Conservation (phyloP, 2,888 invertebrate species). For the Ophioninae sp. region DNA sequence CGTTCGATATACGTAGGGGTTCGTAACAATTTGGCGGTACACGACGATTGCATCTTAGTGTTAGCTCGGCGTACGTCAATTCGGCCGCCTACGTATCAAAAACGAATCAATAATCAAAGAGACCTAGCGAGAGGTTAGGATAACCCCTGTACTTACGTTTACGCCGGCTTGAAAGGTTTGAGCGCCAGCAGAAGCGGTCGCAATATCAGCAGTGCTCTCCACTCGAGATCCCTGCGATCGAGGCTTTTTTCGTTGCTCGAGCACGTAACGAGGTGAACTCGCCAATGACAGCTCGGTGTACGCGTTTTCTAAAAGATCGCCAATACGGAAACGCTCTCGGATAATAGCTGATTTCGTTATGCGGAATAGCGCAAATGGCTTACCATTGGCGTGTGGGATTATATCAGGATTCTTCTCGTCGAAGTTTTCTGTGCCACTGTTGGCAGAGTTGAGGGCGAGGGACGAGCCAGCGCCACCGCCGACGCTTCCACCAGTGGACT, state of each 20-base stretch:
- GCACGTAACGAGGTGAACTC: conserved; percentile 75
- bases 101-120: background rate
- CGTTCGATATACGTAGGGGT: conserved; percentile 74
- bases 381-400: conserved; percentile 79
- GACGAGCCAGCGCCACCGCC: background rate
- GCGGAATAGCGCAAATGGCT: background rate
- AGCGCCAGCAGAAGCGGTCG: conserved; percentile 65
- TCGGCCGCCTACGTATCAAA: conserved; percentile 57
- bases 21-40: conserved; percentile 79
- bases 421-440: conserved; percentile 66
- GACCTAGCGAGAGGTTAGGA: background rate
- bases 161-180: conserved; percentile 70
- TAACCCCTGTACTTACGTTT: conserved; percentile 64
- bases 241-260: conserved; percentile 73
- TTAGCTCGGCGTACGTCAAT: conserved; percentile 77
- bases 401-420: conserved; percentile 79
- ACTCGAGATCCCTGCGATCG: conserved; percentile 64
- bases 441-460: background rate
- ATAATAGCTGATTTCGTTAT: too few species aligned
- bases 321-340: background rate
- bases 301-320: conserved; percentile 71
- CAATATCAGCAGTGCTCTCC: conserved; percentile 19
- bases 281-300: conserved; percentile 78
- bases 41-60: conserved; percentile 75
- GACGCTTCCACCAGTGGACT: conserved; percentile 69